These are phyloP conservation scores for Herminia tarsipennalis DNA, from an alignment of 2,888 invertebrate species.

Conservation along the genomic window DNA sequence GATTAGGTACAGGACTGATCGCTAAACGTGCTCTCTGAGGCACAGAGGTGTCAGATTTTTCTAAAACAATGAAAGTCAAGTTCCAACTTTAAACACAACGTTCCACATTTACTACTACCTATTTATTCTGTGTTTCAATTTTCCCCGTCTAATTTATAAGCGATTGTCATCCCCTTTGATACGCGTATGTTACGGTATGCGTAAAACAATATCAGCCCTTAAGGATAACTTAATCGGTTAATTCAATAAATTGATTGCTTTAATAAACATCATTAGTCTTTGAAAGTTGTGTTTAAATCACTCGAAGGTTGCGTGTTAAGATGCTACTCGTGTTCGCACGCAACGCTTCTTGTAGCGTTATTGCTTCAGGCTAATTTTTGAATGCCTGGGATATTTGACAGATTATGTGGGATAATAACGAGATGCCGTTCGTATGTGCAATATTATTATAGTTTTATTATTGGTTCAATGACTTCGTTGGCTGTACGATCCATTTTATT, in stretches of 20 bases:
- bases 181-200: constrained; percentile 10
- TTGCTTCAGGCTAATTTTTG: constrained; percentile 40
- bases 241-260: constrained; percentile 78
- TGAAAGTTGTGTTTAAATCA: constrained; percentile 74
- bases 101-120: too few relatives aligned
- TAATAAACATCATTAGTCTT: constrained; percentile 83
- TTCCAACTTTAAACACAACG: too few relatives aligned
- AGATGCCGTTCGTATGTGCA: background rate
- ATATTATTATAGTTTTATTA: background rate
- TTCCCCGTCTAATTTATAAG: too few relatives aligned
- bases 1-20: too few relatives aligned
- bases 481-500: too few relatives aligned
- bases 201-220: constrained; percentile 31
- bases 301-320: constrained; percentile 63
- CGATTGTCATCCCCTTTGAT: background rate
- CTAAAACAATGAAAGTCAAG: too few relatives aligned
- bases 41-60: too few relatives aligned
- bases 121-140: too few relatives aligned
- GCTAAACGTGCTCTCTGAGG: too few relatives aligned
- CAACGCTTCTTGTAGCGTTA: constrained; percentile 45
- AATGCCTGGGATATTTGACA: constrained; percentile 18
- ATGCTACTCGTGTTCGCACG: constrained; percentile 78
- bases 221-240: constrained; percentile 76
- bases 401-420: constrained; percentile 9
- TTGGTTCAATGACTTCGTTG: too few relatives aligned